phyloP scores from a whole-genome alignment of 2,888 invertebrate genomes.

The Zhuqinia jingwanae region DNA sequence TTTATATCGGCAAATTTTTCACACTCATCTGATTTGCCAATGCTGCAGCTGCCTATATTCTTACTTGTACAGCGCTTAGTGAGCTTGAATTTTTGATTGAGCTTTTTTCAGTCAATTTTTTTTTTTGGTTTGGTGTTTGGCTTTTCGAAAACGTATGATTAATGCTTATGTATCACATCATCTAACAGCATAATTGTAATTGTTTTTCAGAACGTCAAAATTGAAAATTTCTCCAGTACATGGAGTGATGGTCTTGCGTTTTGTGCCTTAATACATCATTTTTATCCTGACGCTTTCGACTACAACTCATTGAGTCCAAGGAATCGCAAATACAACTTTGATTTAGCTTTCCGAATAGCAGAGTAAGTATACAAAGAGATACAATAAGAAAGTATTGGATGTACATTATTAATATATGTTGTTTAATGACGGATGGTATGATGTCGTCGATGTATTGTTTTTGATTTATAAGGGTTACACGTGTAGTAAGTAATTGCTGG shows the following conservation, averaged over 20 bases:
- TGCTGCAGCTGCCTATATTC: too few species aligned
- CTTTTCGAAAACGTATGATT: too few species aligned
- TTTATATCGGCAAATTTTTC: too few species aligned
- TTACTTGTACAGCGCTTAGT: too few species aligned
- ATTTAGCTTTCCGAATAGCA: slow-evolving; percentile 98
- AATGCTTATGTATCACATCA: background rate
- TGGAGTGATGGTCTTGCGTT: slow-evolving; percentile 99
- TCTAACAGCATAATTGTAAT: background rate
- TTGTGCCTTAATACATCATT: slow-evolving; percentile 99
- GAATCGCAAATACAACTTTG: slow-evolving; percentile 96
- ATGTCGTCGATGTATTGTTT: too few species aligned
- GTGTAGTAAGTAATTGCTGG: too few species aligned
- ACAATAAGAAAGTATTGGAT: background rate
- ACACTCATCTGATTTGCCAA: too few species aligned
- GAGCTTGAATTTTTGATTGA: too few species aligned
- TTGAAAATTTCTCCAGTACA: slow-evolving; percentile 99
- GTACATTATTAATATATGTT: background rate
- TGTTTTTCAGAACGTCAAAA: slow-evolving; percentile 91
- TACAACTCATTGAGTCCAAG: slow-evolving; percentile 93
- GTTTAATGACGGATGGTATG: too few species aligned
- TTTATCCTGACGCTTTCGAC: slow-evolving; percentile 98
- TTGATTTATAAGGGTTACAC: too few species aligned
- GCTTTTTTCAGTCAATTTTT: too few species aligned
- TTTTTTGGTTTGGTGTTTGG: too few species aligned
- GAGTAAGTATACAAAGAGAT: slow-evolving; percentile 87